phyloP scores from a whole-genome alignment of 2,888 invertebrate genomes.

The Rhimphoctona megacephalus region DNA sequence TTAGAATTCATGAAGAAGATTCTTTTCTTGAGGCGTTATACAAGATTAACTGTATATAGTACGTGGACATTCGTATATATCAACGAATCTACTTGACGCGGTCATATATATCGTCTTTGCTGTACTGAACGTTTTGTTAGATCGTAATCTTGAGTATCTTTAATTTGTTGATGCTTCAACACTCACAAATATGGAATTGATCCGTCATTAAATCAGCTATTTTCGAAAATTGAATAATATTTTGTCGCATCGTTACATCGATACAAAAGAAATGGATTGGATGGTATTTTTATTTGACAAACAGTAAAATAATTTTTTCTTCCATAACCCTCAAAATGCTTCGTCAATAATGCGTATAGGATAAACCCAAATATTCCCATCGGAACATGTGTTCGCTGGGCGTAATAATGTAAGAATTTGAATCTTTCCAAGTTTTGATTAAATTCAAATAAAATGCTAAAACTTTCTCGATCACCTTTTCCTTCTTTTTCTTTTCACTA shows the following conservation, averaged over 20 bases:
- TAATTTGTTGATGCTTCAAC: background rate
- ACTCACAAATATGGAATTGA: background rate
- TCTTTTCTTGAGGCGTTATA: constrained; percentile 7
- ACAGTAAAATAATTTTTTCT: background rate
- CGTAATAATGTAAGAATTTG: background rate
- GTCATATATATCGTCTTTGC: background rate
- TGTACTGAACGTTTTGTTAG: background rate
- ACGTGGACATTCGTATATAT: constrained; percentile 30
- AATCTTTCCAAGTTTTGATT: constrained; percentile 1
- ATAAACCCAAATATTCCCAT: background rate
- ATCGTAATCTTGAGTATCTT: background rate
- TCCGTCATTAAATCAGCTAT: no score
- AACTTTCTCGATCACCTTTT: constrained; percentile 28
- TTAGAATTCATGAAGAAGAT: constrained; percentile 21
- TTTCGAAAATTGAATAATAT: background rate
- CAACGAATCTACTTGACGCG: constrained; percentile 8
- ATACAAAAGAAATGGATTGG: background rate
- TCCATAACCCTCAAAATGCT: background rate
- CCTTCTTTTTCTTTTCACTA: background rate
- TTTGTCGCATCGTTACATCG: background rate
- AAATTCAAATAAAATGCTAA: constrained; percentile 39
- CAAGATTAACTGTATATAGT: background rate
- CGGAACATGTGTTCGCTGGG: background rate
- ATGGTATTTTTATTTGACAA: background rate
- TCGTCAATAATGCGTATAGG: background rate